Conservation (phyloP, 2,797 vertebrate genomes). For the Ficedula albicollis region DNA sequence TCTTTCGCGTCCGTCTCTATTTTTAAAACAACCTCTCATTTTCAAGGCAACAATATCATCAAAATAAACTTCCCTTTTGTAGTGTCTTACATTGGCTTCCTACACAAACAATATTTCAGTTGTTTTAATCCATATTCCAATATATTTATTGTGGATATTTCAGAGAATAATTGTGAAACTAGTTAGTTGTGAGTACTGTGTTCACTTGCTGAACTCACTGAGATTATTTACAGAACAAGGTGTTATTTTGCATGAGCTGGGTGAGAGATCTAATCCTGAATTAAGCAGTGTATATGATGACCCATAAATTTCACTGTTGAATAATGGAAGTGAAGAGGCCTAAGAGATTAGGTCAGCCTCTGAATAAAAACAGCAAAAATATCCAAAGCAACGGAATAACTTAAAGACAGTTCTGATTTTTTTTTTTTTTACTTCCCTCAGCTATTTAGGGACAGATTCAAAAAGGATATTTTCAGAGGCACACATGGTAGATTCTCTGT, state of each 20-base stretch:
- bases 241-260: not conserved
- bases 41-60: not conserved
- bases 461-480: conserved; percentile 41
- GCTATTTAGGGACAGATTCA: conserved; percentile 22
- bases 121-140: not conserved
- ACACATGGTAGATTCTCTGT: not conserved
- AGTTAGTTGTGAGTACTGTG: not conserved
- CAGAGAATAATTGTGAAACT: not conserved
- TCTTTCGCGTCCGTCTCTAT: not conserved
- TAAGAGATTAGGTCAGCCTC: not conserved
- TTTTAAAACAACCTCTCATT: not conserved
- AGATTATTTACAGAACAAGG: conserved; percentile 1
- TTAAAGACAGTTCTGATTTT: not conserved
- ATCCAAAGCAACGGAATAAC: not conserved
- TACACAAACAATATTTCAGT: not conserved
- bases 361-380: not conserved
- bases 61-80: not conserved
- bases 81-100: not conserved
- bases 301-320: not conserved
- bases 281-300: not conserved
- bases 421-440: conserved; percentile 19
- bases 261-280: not conserved
- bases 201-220: not conserved
- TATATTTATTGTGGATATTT: not conserved
- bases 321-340: not conserved